Base-by-base conservation (phyloP, 53 echinoderm and acorn worm genomes). In the Stichopus horrens region DNA sequence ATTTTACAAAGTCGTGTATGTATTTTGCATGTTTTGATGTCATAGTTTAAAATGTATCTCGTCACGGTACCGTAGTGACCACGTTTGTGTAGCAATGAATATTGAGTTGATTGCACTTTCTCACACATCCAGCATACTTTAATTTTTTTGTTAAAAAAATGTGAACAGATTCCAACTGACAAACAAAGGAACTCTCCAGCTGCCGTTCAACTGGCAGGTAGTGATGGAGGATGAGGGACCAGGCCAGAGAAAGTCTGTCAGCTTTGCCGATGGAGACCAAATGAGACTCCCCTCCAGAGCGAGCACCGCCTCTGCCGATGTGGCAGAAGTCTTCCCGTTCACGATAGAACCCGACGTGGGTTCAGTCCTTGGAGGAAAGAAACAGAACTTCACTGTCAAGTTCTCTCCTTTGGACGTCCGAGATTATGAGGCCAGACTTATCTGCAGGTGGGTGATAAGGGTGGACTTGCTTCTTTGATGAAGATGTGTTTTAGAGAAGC, bases 201-300 rank as follows among this genome's bases (percentile, higher is more conserved):
- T 99, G 6, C 88, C 93, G 5, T 99, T 90, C 94, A 99, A 91
- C 91, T 99, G 99, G 99, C 99, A 99, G 82, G 93, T 99, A 21
- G 91, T 99, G 16, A 94, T 99, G 96, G 94, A 94, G 81, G 94
- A 94, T 52, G 94, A 93, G 5, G 91, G 88, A 58, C 22, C 87
- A 6, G 90, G 76, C 4, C 95, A 94, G 52, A 90, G 96, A 53
- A 99, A 99, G 85, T 93, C 92, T 13, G 99, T 99, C 88, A 99
- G 96, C 88, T 99, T 99, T 88, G 96, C 99, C 9, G 99, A 99
- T 73, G 96, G 94, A 74, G 99, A 99, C 53, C 95, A 96, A 79
- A 88, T 99, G 76, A 91, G 99, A 8, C 90, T 99, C 4, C 94
- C 96, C 23, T 94, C 95, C 0, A 92, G 93, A 51, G 91, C 93